Base-by-base conservation (phyloP, 2,797 vertebrate genomes). In the Phylloscopus collybita region DNA sequence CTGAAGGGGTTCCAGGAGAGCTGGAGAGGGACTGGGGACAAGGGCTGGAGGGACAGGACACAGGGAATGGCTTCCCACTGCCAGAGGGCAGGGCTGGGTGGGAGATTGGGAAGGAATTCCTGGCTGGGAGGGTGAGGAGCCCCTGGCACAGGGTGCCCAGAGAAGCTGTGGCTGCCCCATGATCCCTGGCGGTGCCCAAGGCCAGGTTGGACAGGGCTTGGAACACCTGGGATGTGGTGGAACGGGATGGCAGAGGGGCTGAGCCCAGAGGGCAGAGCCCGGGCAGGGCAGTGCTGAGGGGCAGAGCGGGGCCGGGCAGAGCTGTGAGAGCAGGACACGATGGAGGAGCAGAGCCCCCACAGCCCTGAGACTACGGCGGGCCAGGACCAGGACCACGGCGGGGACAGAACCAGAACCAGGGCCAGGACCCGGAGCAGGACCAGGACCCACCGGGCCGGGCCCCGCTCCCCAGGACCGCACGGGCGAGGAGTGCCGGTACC, bases 401-500 rank as follows among this genome's bases (percentile, higher is more conserved):
- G 30, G 6, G 23, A 21, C 8, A 53, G 22, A 32, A 34, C 3
- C 32, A 44, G 27, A 10, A 14, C 9, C 72, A 16, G 13, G 1
- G 2, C 7, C 29, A 29, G 16, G 2, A 4, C 7, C 34, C 10
- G 8, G 3, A 1, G 2, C 22, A 71, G 20, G 5, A 25, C 6
- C 54, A 25, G 20, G 26, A 38, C 27, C 13, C 67, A 54, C 47
- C 5, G 8, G 11, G 30, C 44, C 70, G 6, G 17, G 50, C 50
- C n/a, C 9, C 49, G 23, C 53, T 56, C 17, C 25, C 11, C 54
- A 9, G 12, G 9, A 25, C 11, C 19, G 22, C 44, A 17, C 4
- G 32, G 13, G 17, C 7, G 9, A 16, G 26, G 5, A 34, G 13
- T n/a, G 50, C 25, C 78, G 6, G 44, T 98, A 99, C 99, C 98